Percentiles rank a stretch among this genome's conserved stretches.
Evolutionary conservation across 2,113 vertebrate species (phyloP).

Genomic region (Phaetusa simplex): DNA sequence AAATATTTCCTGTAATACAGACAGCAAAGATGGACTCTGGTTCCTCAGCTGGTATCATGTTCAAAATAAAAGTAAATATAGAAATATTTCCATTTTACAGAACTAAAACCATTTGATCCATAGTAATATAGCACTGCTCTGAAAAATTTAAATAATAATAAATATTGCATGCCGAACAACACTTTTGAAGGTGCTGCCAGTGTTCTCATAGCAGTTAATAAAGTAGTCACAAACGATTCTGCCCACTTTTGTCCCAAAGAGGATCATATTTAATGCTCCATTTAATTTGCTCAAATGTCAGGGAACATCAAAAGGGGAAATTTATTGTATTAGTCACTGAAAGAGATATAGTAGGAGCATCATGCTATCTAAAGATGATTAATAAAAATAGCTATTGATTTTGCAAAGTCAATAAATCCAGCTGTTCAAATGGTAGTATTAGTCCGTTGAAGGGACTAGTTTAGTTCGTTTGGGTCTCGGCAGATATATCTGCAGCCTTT

Average conservation of each 20-base stretch:
- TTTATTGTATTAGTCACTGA: constrained; percentile 74
- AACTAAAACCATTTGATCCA: constrained; percentile 76
- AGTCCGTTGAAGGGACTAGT: not conserved
- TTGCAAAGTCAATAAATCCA: constrained; percentile 68
- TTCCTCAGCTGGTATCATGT: not conserved
- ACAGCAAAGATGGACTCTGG: not conserved
- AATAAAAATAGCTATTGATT: constrained; percentile 76
- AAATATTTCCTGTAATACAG: not conserved
- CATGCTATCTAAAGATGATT: constrained; percentile 68
- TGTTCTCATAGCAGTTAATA: constrained; percentile 68
- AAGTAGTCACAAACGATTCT: constrained; percentile 74
- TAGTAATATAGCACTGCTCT: constrained; percentile 31
- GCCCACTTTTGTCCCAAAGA: constrained; percentile 70
- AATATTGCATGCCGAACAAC: constrained; percentile 28
- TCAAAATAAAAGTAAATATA: constrained; percentile 71
- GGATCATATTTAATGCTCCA: constrained; percentile 76
- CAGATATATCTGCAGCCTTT: not conserved
- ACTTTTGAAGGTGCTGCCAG: constrained; percentile 45
- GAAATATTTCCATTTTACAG: constrained; percentile 78
- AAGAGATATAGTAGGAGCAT: constrained; percentile 69
- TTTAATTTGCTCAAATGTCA: constrained; percentile 81
- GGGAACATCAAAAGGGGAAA: constrained; percentile 76
- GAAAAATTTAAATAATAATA: constrained; percentile 65
- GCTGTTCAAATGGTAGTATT: constrained; percentile 32
- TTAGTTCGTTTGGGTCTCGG: constrained; percentile 31